Evolutionary conservation across 2,888 invertebrate genomes (phyloP).

Genomic region (Dioctria rufipes): DNA sequence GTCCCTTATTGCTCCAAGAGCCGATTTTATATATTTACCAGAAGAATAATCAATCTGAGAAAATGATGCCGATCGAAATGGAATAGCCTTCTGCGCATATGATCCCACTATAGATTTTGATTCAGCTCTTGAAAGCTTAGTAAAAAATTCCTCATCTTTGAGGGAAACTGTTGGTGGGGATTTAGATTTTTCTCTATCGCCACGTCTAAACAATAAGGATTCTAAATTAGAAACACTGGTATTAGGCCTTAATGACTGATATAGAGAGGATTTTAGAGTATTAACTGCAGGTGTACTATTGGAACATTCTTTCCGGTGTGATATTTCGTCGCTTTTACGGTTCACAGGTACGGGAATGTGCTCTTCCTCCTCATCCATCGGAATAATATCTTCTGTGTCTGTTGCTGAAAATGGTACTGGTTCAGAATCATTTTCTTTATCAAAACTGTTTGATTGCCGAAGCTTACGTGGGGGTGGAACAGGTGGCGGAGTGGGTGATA

Average conservation of each 20-base stretch:
- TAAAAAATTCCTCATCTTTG: constrained; percentile 65
- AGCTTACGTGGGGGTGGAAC: constrained; percentile 74
- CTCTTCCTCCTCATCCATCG: constrained; percentile 63
- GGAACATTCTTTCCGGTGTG: constrained; percentile 13
- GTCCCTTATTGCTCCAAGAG: constrained; percentile 68
- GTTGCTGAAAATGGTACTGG: constrained; percentile 23
- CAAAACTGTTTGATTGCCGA: constrained; percentile 73
- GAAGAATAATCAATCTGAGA: constrained; percentile 86
- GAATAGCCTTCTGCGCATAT: constrained; percentile 78
- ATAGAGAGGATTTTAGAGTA: constrained; percentile 58
- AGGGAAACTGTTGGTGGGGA: constrained; percentile 62
- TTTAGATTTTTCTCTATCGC: constrained; percentile 65
- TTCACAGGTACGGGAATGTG: constrained; percentile 54
- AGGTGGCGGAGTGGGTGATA: constrained; percentile 75
- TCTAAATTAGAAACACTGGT: constrained; percentile 69
- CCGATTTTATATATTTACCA: constrained; percentile 75
- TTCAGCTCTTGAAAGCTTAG: constrained; percentile 74
- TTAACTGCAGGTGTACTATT: constrained; percentile 47
- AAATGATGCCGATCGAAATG: constrained; percentile 88
- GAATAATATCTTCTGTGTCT: constrained; percentile 63
- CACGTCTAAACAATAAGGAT: constrained; percentile 63
- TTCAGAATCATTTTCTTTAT: constrained; percentile 62
- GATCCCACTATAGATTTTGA: constrained; percentile 76
- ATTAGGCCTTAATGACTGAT: constrained; percentile 62
- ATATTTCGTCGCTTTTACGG: constrained; percentile 52